Conservation (phyloP, 2,113 vertebrate genomes). For the Cygnus buccinator region DNA sequence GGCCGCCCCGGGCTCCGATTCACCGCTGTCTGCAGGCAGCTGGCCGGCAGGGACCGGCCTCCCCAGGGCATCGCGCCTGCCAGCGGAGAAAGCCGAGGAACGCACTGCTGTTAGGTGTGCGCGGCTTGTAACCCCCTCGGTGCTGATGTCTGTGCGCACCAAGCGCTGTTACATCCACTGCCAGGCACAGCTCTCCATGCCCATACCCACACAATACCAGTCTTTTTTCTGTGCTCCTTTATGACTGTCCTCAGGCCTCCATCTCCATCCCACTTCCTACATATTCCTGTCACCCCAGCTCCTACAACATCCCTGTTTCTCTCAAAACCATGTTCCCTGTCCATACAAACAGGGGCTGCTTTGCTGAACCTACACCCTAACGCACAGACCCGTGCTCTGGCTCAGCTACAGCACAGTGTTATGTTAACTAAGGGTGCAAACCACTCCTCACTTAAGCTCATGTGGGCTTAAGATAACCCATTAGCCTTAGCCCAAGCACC, state of each 20-base stretch:
- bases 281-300: neutral
- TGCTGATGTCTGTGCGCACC: neutral
- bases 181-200: neutral
- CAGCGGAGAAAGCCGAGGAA: neutral
- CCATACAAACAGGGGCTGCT: accelerated
- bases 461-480: neutral
- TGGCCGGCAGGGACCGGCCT: neutral
- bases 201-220: accelerated
- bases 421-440: accelerated
- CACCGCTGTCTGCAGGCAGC: neutral
- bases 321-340: neutral
- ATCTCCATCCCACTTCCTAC: neutral
- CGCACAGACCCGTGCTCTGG: accelerated
- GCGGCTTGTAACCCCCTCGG: neutral
- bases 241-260: neutral
- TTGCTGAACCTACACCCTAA: accelerated
- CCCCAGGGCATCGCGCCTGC: accelerated
- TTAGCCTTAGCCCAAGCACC: neutral
- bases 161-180: accelerated
- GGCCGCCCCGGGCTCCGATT: neutral
- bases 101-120: neutral
- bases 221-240: accelerated
- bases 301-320: accelerated
- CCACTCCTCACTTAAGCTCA: neutral
- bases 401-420: neutral